Percentiles rank a stretch among this genome's conserved stretches.
Conservation (phyloP, 2,797 vertebrate genomes). For the Hirundo rustica region DNA sequence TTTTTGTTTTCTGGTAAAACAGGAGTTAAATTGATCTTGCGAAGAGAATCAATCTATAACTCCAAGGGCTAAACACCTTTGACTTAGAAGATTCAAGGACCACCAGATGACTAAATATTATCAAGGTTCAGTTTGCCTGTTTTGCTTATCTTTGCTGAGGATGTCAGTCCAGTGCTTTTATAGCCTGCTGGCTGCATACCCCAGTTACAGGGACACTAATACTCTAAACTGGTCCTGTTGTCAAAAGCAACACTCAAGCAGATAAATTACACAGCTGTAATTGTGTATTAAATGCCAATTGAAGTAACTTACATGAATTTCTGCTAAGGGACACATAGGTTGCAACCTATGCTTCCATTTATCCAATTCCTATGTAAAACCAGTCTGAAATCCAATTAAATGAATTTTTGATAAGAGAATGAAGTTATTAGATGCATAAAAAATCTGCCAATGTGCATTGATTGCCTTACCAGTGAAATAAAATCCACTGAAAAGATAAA, state of each 20-base stretch:
- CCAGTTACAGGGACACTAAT: background rate
- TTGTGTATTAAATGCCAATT: constrained; percentile 1
- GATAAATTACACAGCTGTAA: constrained; percentile 18
- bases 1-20: background rate
- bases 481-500: constrained; percentile 33
- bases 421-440: constrained; percentile 42
- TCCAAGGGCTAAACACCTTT: background rate
- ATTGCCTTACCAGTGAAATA: constrained; percentile 32
- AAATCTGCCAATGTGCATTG: constrained; percentile 17
- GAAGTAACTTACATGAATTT: constrained; percentile 13
- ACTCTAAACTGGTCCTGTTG: background rate
- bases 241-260: constrained; percentile 16
- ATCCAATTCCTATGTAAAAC: constrained; percentile 26
- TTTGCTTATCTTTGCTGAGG: background rate
- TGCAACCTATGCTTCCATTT: constrained; percentile 39
- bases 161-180: background rate
- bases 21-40: background rate
- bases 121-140: background rate
- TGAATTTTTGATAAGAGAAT: constrained; percentile 57
- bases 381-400: constrained; percentile 57
- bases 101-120: background rate
- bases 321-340: background rate
- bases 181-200: background rate
- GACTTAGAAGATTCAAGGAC: background rate
- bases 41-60: background rate